Base-by-base conservation (phyloP, 2,797 vertebrate species). In the Nasua narica region DNA sequence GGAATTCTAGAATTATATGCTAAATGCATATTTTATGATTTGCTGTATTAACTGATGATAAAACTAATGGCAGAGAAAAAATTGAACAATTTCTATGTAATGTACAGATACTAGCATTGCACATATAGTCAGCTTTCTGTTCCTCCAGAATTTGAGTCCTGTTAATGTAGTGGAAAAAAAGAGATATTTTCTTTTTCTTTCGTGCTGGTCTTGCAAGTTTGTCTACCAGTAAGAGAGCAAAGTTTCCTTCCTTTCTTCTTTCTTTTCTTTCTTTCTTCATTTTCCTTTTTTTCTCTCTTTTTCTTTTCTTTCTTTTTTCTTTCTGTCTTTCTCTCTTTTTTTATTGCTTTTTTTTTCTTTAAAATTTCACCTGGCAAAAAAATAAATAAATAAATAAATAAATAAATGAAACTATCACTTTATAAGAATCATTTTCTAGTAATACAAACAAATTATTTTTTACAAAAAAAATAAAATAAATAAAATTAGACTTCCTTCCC, bases 41-140 rank as follows among this genome's bases (percentile, higher is more conserved):
- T 99, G 98, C 99, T 99, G 99, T 99, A 99, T 99, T 99, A 99
- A 99, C 99, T 99, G 99, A 99, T 99, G 99, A 99, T 99, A 98
- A 99, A 99, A 99, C 99, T 99, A 99, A 99, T 99, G 99, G 99
- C 99, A 99, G 99, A 99, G 99, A 99, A 56, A 97, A 99, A 98
- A 99, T 98, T 95, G 98, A 99, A 99, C 99, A 99, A 99, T 99
- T 99, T 99, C 99, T 99, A 99, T 99, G 99, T 99, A 99, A 99
- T 99, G 99, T 99, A 99, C 99, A 99, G 99, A 99, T 99, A 99
- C 99, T 99, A 99, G 99, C 99, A 99, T 99, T 99, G 99, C 99
- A 99, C 99, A 99, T 99, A 99, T 99, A 99, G 99, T 99, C 99
- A 99, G 99, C 99, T 99, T 99, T 99, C 98, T 99, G 99, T 99